Conservation (phyloP, 2,113 vertebrate genomes). For the Hippocampus comes region DNA sequence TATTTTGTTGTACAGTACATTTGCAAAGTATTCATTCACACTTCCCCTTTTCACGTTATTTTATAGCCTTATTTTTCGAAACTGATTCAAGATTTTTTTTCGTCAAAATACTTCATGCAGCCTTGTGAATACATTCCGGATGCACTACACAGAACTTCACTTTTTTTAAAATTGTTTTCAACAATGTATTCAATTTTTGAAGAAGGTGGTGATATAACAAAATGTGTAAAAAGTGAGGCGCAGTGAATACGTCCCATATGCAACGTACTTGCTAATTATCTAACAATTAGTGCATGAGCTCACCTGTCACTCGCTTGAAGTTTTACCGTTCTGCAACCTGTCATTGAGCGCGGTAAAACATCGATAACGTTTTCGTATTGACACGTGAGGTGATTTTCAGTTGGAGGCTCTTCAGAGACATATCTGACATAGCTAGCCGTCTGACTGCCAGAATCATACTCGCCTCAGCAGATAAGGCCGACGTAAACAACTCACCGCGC, state of each 20-base stretch:
- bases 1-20: neutral
- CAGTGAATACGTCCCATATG: neutral
- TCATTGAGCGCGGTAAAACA: neutral
- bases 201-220: too few relatives aligned
- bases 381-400: conserved; percentile 18
- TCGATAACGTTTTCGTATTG: neutral
- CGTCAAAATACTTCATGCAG: too few relatives aligned
- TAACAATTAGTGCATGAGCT: neutral
- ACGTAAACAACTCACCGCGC: conserved; percentile 8
- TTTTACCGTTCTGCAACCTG: neutral
- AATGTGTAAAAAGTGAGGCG: too few relatives aligned
- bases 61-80: too few relatives aligned
- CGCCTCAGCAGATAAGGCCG: neutral
- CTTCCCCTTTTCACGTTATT: too few relatives aligned
- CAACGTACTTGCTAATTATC: neutral
- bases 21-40: too few relatives aligned
- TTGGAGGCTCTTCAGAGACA: conserved; percentile 1
- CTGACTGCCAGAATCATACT: neutral
- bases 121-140: too few relatives aligned
- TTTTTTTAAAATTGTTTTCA: too few relatives aligned
- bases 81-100: too few relatives aligned
- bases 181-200: too few relatives aligned
- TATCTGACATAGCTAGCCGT: conserved; percentile 5
- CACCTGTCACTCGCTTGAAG: neutral
- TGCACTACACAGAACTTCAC: too few relatives aligned